Base-by-base conservation (phyloP, 1,140 invertebrate species). In the Helicoverpa armigera region DNA sequence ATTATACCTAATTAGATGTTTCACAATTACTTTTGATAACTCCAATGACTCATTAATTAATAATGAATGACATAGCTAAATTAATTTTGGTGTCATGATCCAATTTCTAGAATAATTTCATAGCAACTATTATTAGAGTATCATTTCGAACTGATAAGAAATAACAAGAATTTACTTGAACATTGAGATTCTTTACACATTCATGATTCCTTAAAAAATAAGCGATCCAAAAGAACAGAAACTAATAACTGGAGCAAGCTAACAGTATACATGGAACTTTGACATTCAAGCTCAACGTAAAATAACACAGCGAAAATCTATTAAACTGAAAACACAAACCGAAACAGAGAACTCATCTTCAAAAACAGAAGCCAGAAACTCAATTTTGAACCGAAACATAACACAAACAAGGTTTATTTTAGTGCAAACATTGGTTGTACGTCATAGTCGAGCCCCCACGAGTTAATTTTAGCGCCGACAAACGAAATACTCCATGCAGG, bases 371-470 rank as follows among this genome's bases (percentile, higher is more conserved):
- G 63, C 1, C 12, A n/a, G 14, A 53, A 54, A 72, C 18, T 63
- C 56, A 61, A 76, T 63, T 51, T 31, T 51, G 73, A 76, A 63
- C 43, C 43, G 48, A 60, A 50, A 76, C 29, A 1, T 9, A 50
- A 23, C 29, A 76, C 5, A n/a, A 11, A 63, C 56, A 76, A 63
- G 43, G 73, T 76, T 9, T 1, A 75, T 48, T 50, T 75, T 31
- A 60, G 56, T 61, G 18, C 51, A 51, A 63, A 61, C 56, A 74
- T 10, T 31, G 14, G 29, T 56, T 43, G 29, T 43, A 58, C 50
- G 48, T 35, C 56, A 18, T n/a, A 13, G 73, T 50, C 56, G 48
- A 76, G 73, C 73, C 58, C 56, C 58, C 58, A 12, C 56, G 5
- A 48, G 58, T 58, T 76, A 76, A 13, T 48, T 76, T 31, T 51